Evolutionary conservation across 2,888 invertebrate genomes (phyloP), one percentile per base, ranked within the genome.

Genomic region (Synanthedon andrenaeformis): DNA sequence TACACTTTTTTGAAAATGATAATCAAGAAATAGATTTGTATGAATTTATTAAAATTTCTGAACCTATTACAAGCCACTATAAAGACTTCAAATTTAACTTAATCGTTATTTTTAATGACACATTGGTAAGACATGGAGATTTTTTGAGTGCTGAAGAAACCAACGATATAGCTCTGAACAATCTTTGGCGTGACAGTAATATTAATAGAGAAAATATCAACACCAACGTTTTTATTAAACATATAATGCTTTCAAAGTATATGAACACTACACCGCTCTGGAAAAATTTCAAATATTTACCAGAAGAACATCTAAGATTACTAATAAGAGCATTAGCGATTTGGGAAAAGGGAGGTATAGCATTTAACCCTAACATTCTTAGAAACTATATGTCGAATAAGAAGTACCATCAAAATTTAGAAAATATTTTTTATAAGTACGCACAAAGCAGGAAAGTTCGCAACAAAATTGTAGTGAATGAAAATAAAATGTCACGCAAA

Each of bases 271-370:
- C 86, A 8, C 82, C 84, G 3, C 52, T 86, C 41, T 68, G 60
- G 55, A 75, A 76, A 52, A 55, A 69, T 61, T 85, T 83, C 82
- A 71, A 64, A 53, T 59, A 62, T 42, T 57, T 86, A 14, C 76
- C 84, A 3, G 51, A 63, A 35, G 64, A 79, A 51, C 71, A 79
- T 8, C 63, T 79, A 53, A 71, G 72, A 48, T 84, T 86, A 63
- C 62, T 86, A 53, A 64, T 74, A 6, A 70, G 82, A 56, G 72
- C 79, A 54, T 57, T 82, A 55, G 72, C 83, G 10, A 67, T 87
- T 61, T 87, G 86, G 87, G 75, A 87, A 51, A 80, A 76, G 60
- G 85, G 85, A 48, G 87, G 87, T 2, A 72, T 87, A 53, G 75
- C 79, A 45, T 71, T 87, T 53, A 72, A 80, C 63, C 84, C 86